Evolutionary conservation across 2,797 vertebrate species (phyloP).

Genomic region (Apogon hyalosoma): DNA sequence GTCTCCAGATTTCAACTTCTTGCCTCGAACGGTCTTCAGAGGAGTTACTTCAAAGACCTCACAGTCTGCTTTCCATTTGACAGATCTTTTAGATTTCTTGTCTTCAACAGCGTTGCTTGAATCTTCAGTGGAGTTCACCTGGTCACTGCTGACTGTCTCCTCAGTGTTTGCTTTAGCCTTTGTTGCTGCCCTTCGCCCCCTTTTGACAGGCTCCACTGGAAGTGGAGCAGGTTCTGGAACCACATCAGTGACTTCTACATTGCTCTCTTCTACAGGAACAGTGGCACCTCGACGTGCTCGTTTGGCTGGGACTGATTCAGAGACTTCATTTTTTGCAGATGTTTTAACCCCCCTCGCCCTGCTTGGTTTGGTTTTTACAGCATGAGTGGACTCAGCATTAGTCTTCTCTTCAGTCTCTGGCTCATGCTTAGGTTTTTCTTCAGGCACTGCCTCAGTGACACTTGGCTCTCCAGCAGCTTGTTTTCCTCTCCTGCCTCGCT

Average conservation of each 20-base stretch:
- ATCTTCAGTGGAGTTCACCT: constrained; percentile 14
- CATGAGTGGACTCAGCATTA: neutral
- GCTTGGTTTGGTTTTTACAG: constrained; percentile 47
- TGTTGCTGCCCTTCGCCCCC: constrained; percentile 46
- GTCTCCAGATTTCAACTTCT: constrained; percentile 48
- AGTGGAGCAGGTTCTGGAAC: constrained; percentile 15
- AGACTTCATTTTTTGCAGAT: constrained; percentile 25
- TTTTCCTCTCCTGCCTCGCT: constrained; percentile 48
- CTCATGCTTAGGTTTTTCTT: constrained; percentile 25
- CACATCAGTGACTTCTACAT: constrained; percentile 12
- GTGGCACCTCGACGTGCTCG: constrained; percentile 54
- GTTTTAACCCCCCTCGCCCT: constrained; percentile 49
- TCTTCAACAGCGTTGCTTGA: constrained; percentile 5
- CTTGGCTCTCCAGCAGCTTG: constrained; percentile 6
- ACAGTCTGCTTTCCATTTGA: constrained; percentile 67
- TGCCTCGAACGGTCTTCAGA: constrained; percentile 53
- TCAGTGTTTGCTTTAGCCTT: constrained; percentile 37
- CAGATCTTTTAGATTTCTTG: constrained; percentile 44
- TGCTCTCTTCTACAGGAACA: constrained; percentile 12
- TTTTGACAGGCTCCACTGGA: constrained; percentile 42
- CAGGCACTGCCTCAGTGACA: constrained; percentile 3
- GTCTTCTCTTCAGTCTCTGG: constrained; percentile 34
- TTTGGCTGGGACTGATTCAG: constrained; percentile 54
- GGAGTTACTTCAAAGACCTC: constrained; percentile 45
- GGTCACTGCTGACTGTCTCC: neutral